Percentiles rank a stretch among this genome's conserved stretches.
Evolutionary conservation across 2,888 invertebrate species (phyloP).

Genomic region (Callosobruchus maculatus): DNA sequence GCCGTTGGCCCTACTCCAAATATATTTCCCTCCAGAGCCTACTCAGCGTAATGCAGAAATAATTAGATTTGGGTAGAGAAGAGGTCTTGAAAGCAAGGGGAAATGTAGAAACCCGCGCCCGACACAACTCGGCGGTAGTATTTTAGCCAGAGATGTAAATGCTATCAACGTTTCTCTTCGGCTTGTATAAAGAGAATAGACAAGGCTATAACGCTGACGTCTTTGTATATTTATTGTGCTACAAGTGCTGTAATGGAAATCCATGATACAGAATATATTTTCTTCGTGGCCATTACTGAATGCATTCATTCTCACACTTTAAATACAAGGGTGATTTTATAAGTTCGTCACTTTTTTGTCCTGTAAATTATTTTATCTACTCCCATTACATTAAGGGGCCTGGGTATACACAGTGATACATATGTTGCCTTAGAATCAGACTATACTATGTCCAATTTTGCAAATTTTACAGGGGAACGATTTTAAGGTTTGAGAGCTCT

Average conservation of each 20-base stretch:
- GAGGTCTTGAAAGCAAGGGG: conserved; percentile 8
- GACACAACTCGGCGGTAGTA: neutral
- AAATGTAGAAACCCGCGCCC: neutral
- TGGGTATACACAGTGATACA: no score
- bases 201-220: neutral
- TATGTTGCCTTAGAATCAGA: no score
- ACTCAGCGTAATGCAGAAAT: conserved; percentile 31
- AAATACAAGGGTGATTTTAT: no score
- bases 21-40: conserved; percentile 25
- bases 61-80: conserved; percentile 27
- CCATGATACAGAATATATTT: no score
- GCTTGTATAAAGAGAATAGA: neutral
- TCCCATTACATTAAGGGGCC: no score
- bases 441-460: no score
- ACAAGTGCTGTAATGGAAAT: neutral
- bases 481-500: no score
- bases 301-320: no score
- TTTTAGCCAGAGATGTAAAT: neutral
- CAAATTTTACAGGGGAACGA: no score
- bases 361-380: no score
- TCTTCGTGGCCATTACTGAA: no score
- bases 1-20: neutral
- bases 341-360: no score
- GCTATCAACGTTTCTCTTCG: neutral
- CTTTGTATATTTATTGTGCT: neutral